A percentile compares a stretch with the other conserved stretches of the same genome.
Evolutionary conservation across 2,113 vertebrate species (phyloP).

Genomic region (Nesogale talazaci): DNA sequence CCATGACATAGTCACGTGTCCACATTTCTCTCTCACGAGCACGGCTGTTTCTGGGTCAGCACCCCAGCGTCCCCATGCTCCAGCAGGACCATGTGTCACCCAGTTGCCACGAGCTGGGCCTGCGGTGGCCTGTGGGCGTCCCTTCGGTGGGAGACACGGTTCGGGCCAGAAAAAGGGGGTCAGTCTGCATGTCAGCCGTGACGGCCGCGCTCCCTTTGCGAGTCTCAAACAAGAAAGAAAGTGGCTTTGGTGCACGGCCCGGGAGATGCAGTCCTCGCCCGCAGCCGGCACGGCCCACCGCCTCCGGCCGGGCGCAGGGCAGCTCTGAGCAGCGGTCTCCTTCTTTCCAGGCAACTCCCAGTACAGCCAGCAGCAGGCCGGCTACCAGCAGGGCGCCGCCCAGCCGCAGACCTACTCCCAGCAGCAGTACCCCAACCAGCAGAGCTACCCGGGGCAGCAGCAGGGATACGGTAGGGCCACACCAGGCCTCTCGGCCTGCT

Average conservation of each 20-base stretch:
- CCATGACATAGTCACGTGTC: not conserved
- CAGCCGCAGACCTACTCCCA: slow-evolving; percentile 94
- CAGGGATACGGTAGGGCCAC: slow-evolving; percentile 90
- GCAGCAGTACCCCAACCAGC: slow-evolving; percentile 95
- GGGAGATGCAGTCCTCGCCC: accelerated
- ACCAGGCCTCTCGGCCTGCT: no score
- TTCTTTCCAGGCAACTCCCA: slow-evolving; percentile 91
- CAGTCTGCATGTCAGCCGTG: accelerated
- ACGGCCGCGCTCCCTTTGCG: not conserved
- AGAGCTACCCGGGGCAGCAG: slow-evolving; percentile 93
- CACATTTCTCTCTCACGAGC: not conserved
- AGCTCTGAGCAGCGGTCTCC: not conserved
- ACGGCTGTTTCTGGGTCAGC: not conserved
- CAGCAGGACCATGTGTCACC: not conserved
- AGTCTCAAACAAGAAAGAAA: not conserved
- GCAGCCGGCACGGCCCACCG: not conserved
- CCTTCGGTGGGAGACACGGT: not conserved
- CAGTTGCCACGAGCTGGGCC: not conserved
- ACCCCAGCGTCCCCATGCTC: not conserved
- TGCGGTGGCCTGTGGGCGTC: not conserved
- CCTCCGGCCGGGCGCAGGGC: no score
- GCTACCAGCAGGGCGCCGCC: slow-evolving; percentile 93
- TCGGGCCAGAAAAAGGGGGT: accelerated
- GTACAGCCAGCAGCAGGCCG: slow-evolving; percentile 95
- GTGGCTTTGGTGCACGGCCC: no score